Evolutionary conservation across 2,113 vertebrate genomes (phyloP), one percentile per base, ranked within the genome.

Genomic region (Nansenia antarctica): DNA sequence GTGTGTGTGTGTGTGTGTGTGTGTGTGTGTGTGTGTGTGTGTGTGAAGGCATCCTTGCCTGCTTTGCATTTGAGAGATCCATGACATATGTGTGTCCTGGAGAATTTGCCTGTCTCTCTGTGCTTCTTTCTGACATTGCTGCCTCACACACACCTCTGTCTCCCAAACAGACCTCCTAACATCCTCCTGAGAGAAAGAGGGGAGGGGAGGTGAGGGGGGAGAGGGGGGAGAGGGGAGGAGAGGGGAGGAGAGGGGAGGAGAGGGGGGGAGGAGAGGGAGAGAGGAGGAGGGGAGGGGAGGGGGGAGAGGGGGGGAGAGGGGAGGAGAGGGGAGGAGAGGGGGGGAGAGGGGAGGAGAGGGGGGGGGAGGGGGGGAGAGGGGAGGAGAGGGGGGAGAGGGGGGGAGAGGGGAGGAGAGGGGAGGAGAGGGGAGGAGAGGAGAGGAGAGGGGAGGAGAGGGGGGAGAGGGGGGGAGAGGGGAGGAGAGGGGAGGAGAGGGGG

Each of bases 11-110:
- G 32, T 20, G 54, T 42, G 34, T 45, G 37, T 45, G 59, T 72
- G 47, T 30, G 55, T 15, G 70, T 72, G 70, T 55, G 49, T 67
- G 35, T 54, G 15, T 66, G 47, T 35, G 49, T 67, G 54, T 45
- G 30, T 35, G 60, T 70, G 39, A 71, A 53, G 31, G 66, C 67
- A 73, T 61, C 79, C 68, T 80, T 61, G 49, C 74, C 74, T 68
- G 60, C 67, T 75, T 45, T 70, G 77, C 37, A 84, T 78, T 49
- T 80, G 76, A 82, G 81, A 80, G 74, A 88, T 85, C 85, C 78
- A 81, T 66, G 54, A 69, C 71, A 59, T 75, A 59, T 75, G 76
- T 73, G 71, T 84, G 72, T 86, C 75, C 70, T 85, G 82, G 72
- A 84, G 82, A 73, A 72, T 42, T 4, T 66, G 53, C 82, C 65